Base-by-base conservation (phyloP, 2,797 vertebrate species). In the Halcyon chelicuti region DNA sequence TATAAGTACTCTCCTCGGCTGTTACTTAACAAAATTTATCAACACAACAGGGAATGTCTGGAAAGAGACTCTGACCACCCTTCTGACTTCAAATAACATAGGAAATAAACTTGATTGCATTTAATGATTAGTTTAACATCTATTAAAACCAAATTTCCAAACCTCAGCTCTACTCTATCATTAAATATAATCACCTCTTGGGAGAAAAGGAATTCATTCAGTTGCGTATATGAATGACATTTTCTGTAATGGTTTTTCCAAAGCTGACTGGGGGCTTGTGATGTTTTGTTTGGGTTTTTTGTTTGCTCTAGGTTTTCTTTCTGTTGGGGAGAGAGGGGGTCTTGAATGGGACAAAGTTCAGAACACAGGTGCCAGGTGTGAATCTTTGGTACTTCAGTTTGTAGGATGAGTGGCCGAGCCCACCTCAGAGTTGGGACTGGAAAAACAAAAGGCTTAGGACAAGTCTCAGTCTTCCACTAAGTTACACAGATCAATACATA, bases 61-160 rank as follows among this genome's bases (percentile, higher is more conserved):
- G 35, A 75, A 94, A 85, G 85, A 73, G 29, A 63, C 13, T 68
- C 54, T 92, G 55, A 67, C 42, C 49, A 76, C 31, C 10, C 21
- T 92, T 94, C 73, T 58, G 55, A 73, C 55, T 91, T 94, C 83
- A 90, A 86, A 78, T 33, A 93, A 88, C 44, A 70, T 40, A 57
- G 60, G 55, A 86, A 93, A 95, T 49, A 94, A 94, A 87, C 16
- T 9, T 88, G 63, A 93, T 49, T 85, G 71, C 23, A 49, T 74
- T 86, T 88, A 93, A 78, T 88, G 37, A 90, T 91, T 93, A 66
- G 58, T 91, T 92, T 81, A 94, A 92, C 49, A 63, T 90, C 47
- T 78, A 92, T 86, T 94, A 92, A 95, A 95, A 74, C 5, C 18
- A 74, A 94, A 89, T 96, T 89, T 90, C 68, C 58, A 74, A 92